Percentiles rank a stretch among this genome's conserved stretches.
These are phyloP conservation scores for Malurus alboscapulatus DNA, from an alignment of 2,113 vertebrate species.

Conservation along the genomic window DNA sequence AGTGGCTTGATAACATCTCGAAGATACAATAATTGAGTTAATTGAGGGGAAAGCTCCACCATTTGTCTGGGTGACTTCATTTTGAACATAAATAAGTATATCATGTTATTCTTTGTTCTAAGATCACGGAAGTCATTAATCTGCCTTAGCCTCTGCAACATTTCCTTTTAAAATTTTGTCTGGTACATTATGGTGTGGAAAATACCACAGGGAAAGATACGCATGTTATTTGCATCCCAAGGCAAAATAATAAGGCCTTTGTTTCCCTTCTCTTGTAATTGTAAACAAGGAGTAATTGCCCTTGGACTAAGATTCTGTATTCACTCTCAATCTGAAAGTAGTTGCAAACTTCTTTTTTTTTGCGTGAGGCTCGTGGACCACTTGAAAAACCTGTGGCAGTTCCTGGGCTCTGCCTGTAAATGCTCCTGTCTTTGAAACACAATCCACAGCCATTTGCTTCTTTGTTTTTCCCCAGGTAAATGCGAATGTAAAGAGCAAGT, in stretches of 20 bases:
- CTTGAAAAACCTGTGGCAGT: not conserved
- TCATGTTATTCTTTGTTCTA: conserved; percentile 43
- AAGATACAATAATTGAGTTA: conserved; percentile 48
- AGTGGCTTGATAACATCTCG: not conserved
- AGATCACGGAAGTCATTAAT: conserved; percentile 52
- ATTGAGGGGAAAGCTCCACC: conserved; percentile 37
- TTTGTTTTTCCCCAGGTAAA: conserved; percentile 82
- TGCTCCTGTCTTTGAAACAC: not conserved
- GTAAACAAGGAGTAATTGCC: conserved; percentile 48
- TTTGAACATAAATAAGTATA: conserved; percentile 43
- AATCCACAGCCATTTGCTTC: not conserved
- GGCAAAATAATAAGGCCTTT: conserved; percentile 47
- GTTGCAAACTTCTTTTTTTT: not conserved
- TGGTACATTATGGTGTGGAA: conserved; percentile 29
- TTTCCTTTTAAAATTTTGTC: conserved; percentile 45
- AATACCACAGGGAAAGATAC: conserved; percentile 12
- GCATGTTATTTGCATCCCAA: conserved; percentile 30
- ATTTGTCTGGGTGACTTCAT: conserved; percentile 25
- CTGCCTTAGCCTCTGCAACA: conserved; percentile 49
- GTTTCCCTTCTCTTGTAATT: conserved; percentile 35
- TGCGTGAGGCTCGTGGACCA: not conserved
- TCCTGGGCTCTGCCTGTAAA: not conserved
- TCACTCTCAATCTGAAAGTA: conserved; percentile 7
- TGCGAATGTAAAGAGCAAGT: conserved; percentile 95
- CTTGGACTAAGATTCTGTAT: not conserved